phyloP scores from a whole-genome alignment of 2,797 vertebrate genomes.

The Molossus molossus region DNA sequence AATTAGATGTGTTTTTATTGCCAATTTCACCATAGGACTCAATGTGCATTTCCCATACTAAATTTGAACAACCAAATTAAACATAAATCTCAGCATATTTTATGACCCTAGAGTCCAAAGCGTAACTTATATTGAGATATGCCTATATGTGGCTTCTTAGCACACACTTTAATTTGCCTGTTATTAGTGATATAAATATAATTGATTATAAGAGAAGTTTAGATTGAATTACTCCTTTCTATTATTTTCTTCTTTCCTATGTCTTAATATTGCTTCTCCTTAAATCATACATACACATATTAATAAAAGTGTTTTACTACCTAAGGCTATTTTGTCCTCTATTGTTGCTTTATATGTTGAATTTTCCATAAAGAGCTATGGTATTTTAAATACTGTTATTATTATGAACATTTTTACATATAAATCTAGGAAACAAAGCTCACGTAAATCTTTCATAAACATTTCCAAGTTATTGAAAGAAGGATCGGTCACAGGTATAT shows the following conservation, averaged over 20 bases:
- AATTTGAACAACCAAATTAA: conserved; percentile 34
- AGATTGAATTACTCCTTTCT: conserved; percentile 2
- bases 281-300: not conserved
- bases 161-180: not conserved
- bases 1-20: conserved; percentile 70
- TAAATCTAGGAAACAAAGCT: not conserved
- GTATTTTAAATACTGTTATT: not conserved
- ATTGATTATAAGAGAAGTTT: not conserved
- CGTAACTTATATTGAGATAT: conserved; percentile 24
- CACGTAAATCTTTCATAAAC: not conserved
- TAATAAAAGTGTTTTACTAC: not conserved
- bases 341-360: not conserved
- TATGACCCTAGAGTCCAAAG: not conserved
- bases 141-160: not conserved
- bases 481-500: not conserved
- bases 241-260: not conserved
- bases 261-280: not conserved
- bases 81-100: conserved; percentile 67
- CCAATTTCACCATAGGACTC: conserved; percentile 48
- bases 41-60: conserved; percentile 11
- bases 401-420: not conserved
- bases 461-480: not conserved
- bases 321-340: not conserved
- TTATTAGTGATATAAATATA: conserved; percentile 1
- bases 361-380: not conserved